These are phyloP conservation scores for Clarias pachynema DNA, from an alignment of 2,797 vertebrate species.

Conservation along the genomic window DNA sequence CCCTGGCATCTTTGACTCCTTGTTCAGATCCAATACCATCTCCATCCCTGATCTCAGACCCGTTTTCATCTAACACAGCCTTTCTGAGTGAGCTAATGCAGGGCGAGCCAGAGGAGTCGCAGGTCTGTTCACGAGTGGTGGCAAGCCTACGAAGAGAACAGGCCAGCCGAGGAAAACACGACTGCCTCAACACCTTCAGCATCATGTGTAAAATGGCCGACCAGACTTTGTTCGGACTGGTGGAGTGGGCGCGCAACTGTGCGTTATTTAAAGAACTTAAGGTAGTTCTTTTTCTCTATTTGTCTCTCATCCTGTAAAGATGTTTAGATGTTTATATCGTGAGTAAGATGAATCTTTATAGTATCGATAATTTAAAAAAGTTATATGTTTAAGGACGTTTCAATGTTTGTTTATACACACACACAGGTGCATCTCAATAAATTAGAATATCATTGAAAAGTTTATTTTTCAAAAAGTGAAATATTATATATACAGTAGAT, in stretches of 20 bases:
- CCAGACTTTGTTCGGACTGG: constrained; percentile 80
- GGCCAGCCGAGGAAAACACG: constrained; percentile 78
- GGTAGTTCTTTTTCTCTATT: constrained; percentile 60
- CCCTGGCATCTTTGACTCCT: constrained; percentile 37
- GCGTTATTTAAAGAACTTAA: constrained; percentile 80
- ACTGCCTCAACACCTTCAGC: constrained; percentile 80
- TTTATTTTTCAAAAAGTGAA: too few species aligned
- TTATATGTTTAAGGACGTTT: too few species aligned
- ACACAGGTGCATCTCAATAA: too few species aligned
- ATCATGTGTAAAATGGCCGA: constrained; percentile 86
- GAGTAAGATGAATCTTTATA: too few species aligned
- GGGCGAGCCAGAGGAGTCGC: constrained; percentile 76
- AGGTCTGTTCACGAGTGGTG: constrained; percentile 76
- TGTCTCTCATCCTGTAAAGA: too few species aligned
- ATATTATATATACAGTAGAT: too few species aligned
- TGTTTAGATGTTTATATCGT: too few species aligned
- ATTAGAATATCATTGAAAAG: too few species aligned
- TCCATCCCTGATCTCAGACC: constrained; percentile 3
- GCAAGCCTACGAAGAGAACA: constrained; percentile 77
- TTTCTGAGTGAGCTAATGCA: constrained; percentile 73
- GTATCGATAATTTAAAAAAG: too few species aligned
- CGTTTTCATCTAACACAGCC: constrained; percentile 22
- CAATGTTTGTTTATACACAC: too few species aligned
- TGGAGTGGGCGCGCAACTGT: constrained; percentile 82
- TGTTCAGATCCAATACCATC: constrained; percentile 46